These are phyloP conservation scores for Hydraecia micacea DNA, from an alignment of 2,888 invertebrate species.

Conservation along the genomic window DNA sequence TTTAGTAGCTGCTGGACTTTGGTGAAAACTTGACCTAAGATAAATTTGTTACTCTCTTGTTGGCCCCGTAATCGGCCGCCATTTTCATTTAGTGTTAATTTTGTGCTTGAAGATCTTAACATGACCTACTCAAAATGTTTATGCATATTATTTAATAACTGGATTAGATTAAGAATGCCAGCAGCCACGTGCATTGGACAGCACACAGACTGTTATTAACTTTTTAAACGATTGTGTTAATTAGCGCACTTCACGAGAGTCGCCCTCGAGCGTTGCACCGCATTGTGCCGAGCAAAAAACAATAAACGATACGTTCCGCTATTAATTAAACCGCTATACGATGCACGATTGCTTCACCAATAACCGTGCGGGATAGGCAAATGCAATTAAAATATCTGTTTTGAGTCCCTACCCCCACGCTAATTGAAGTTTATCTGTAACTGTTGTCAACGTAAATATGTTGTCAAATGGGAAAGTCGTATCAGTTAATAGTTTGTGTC, in stretches of 20 bases:
- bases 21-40: no score
- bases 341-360: conserved; percentile 64
- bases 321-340: conserved; percentile 81
- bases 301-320: conserved; percentile 81
- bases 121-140: not conserved
- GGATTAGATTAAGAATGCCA: conserved; percentile 64
- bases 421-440: conserved; percentile 37
- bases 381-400: conserved; percentile 60
- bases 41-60: not conserved
- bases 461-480: conserved; percentile 8
- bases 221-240: conserved; percentile 89
- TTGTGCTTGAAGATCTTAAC: not conserved
- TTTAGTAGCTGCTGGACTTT: not conserved
- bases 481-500: conserved; percentile 21
- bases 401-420: conserved; percentile 29
- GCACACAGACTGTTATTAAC: conserved; percentile 85
- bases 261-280: conserved; percentile 78
- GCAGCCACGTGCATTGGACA: conserved; percentile 85
- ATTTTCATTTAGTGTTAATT: not conserved
- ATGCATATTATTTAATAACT: conserved; percentile 23
- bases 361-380: conserved; percentile 52
- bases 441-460: conserved; percentile 10
- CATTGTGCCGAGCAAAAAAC: conserved; percentile 76
- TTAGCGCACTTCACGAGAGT: conserved; percentile 83
- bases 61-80: not conserved